Evolutionary conservation across 2,888 invertebrate species (phyloP).

Genomic region (Unio delphinus): DNA sequence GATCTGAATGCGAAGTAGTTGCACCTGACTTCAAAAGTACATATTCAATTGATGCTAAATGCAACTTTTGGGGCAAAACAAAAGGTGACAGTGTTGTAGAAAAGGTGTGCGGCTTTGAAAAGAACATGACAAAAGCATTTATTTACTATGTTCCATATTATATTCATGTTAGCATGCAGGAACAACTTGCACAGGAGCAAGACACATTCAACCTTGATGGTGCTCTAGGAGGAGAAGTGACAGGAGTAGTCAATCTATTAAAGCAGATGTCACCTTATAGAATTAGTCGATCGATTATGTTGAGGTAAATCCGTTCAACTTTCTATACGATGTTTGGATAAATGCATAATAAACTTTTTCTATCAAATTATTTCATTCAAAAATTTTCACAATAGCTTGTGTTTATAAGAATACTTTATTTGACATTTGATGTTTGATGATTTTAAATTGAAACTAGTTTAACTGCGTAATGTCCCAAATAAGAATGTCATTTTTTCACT

Average conservation of each 20-base stretch:
- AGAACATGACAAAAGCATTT: slow-evolving; percentile 13
- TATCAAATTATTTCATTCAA: no score
- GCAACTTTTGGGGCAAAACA: slow-evolving; percentile 16
- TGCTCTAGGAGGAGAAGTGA: slow-evolving; percentile 5
- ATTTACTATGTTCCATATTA: slow-evolving; percentile 18
- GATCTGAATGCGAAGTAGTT: slow-evolving; percentile 3
- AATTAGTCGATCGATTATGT: slow-evolving; percentile 2
- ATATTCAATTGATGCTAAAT: slow-evolving; percentile 5
- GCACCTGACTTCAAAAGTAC: not conserved
- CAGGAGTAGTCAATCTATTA: not conserved
- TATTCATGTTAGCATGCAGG: not conserved
- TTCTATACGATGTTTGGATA: no score
- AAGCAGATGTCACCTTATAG: not conserved
- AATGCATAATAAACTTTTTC: no score
- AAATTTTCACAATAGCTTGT: no score
- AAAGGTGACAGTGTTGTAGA: not conserved
- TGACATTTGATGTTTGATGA: no score
- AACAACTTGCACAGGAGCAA: not conserved
- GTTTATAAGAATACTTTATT: no score
- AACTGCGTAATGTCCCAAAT: no score
- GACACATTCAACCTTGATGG: not conserved
- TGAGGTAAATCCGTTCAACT: not conserved
- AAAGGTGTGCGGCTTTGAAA: slow-evolving; percentile 24
- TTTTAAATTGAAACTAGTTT: no score
- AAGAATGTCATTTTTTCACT: no score